Evolutionary conservation across 2,888 invertebrate species (phyloP).

Genomic region (Diadegma fenestrale): DNA sequence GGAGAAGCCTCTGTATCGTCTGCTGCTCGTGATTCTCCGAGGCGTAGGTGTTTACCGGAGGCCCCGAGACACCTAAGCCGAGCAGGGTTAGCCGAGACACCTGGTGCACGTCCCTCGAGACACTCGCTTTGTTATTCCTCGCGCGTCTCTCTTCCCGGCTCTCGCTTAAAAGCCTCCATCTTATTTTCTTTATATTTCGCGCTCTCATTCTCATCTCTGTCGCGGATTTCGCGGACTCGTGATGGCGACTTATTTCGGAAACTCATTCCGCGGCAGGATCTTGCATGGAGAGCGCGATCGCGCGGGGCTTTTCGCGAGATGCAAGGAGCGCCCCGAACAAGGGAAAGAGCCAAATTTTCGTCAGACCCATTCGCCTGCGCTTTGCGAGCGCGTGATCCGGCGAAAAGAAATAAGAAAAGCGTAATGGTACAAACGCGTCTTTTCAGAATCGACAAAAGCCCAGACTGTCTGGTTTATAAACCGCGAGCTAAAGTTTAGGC

Average conservation of each 20-base stretch:
- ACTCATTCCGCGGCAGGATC: background rate
- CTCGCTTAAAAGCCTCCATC: conserved; percentile 15
- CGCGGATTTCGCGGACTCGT: background rate
- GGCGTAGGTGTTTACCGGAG: conserved; percentile 1
- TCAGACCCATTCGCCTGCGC: background rate
- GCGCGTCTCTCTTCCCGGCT: conserved; percentile 74
- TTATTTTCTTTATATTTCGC: conserved; percentile 23
- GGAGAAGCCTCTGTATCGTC: background rate
- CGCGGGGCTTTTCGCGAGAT: too few species aligned
- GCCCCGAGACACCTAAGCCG: conserved; percentile 80
- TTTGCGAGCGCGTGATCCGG: background rate
- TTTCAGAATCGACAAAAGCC: background rate
- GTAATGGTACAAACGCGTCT: background rate
- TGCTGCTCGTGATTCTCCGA: background rate
- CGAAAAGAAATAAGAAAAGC: background rate
- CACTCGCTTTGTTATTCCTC: conserved; percentile 83
- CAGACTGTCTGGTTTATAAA: background rate
- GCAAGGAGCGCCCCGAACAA: background rate
- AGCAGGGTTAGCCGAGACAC: conserved; percentile 82
- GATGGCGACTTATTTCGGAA: background rate
- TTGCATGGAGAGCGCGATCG: too few species aligned
- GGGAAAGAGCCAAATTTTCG: background rate
- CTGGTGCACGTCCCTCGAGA: conserved; percentile 83
- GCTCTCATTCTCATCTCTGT: conserved; percentile 6
- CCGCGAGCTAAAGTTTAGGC: conserved; percentile 6